Conservation (phyloP, 2,888 invertebrate species). For the Crematogaster levior region DNA sequence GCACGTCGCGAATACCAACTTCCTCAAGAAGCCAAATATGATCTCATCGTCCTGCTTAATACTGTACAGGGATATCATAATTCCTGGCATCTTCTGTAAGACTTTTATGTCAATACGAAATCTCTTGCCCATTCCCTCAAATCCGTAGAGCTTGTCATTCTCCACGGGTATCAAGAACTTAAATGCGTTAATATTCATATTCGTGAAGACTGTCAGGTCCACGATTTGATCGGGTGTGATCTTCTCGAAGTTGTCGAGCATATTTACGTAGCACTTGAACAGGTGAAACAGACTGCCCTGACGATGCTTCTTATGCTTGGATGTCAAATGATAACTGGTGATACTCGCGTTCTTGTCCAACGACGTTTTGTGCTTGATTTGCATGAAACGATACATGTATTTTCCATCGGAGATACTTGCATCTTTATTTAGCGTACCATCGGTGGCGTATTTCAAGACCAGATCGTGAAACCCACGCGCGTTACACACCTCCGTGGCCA, state of each 20-base stretch:
- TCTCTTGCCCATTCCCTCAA: neutral
- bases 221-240: conserved; percentile 10
- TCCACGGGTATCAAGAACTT: neutral
- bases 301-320: neutral
- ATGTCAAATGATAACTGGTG: neutral
- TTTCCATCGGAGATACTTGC: neutral
- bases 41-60: neutral
- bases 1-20: neutral
- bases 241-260: neutral
- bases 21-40: conserved; percentile 9
- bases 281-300: conserved; percentile 27
- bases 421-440: neutral
- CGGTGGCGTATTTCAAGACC: neutral
- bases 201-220: conserved; percentile 30
- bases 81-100: neutral
- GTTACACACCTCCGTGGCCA: neutral
- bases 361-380: conserved; percentile 13
- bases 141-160: neutral
- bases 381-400: conserved; percentile 32
- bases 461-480: conserved; percentile 35
- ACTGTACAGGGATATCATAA: neutral
- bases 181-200: neutral
- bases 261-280: neutral
- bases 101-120: neutral
- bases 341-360: neutral